Evolutionary conservation across 2,797 vertebrate genomes (phyloP), one percentile per base, ranked within the genome.

Genomic region (Danionella dracula): DNA sequence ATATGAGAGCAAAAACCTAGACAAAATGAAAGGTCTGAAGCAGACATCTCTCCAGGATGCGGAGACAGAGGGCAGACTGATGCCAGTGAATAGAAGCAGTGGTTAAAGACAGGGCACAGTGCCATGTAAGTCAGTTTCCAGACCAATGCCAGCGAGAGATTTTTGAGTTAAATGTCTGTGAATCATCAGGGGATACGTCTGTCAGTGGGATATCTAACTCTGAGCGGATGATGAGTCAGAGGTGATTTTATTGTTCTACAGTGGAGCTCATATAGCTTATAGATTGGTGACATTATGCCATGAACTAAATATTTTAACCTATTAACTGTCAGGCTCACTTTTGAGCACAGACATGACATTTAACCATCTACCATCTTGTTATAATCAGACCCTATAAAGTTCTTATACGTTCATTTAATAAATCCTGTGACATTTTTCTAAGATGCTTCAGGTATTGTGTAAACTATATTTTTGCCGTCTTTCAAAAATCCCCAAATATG

Each of bases 111-210:
- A n/a, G 32, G 21, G 42, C 34, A 40, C 11, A 41, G 29, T 57
- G 63, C 41, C 32, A 66, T 38, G 41, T 48, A 38, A 64, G 29
- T 23, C 41, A 57, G 38, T 5, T 8, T 27, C 42, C 19, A 48
- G 41, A 35, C 2, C 48, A 15, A 13, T 38, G 32, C 19, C 50
- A 66, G 11, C 41, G 23, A 38, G 19, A 13, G 29, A 19, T 6
- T 37, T 66, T 38, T 53, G 15, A 21, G 53, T 46, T 40, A 66
- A 66, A 17, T 37, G 19, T 58, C 55, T 60, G 57, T 49, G 20
- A 46, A 37, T 11, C 32, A 49, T 49, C 19, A 11, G n/a, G n/a
- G 31, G 42, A 12, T 48, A 13, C 27, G 32, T 13, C 34, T 66
- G 21, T 20, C 21, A 48, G 16, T 21, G 1, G 31, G 41, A 20